Base-by-base conservation (phyloP, 1,140 invertebrate genomes). In the Chrysomallon squamiferum region DNA sequence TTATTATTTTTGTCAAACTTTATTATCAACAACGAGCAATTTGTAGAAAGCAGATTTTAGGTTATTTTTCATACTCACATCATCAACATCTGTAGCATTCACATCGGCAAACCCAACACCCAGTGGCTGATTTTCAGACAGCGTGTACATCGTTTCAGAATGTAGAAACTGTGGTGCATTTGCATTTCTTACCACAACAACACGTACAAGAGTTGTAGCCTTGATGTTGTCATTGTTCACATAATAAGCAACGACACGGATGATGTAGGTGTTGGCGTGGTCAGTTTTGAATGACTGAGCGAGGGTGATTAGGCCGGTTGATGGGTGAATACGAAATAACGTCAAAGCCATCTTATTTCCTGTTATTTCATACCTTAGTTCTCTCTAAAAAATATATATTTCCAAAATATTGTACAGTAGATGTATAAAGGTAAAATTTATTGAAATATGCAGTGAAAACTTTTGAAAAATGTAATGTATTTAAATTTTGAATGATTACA, bases 171-270 rank as follows among this genome's bases (percentile, higher is more conserved):
- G 6, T 20, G 77, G 77, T 13, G 61, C 20, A 43, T 61, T 70
- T 1, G 66, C 66, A 52, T 77, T 77, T 32, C 73, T 57, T 13
- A 56, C 72, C 5, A 79, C 71, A 25, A 25, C 58, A 3, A 79
- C 67, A 25, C 59, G 49, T 0, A 78, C 63, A 22, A 67, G 47
- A 9, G 69, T 57, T 27, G 58, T 63, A 27, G 71, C 71, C 3
- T 90, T 92, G 52, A 96, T 86, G 71, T 92, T 90, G 0, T 94
- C 93, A 35, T 94, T 92, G 0, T 93, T 93, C 72, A 93, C 58
- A 41, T 71, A 47, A 65, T 68, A 71, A 1, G 66, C 75, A 32
- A 59, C 52, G 2, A 76, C 68, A 47, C 70, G 65, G 11, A 74
- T 63, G 47, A 75, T 18, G 32, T 66, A 65, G 43, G 66, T 20